Evolutionary conservation across 1,140 invertebrate species (phyloP), one percentile per base, ranked within the genome.

Genomic region (Oedothorax gibbosus): DNA sequence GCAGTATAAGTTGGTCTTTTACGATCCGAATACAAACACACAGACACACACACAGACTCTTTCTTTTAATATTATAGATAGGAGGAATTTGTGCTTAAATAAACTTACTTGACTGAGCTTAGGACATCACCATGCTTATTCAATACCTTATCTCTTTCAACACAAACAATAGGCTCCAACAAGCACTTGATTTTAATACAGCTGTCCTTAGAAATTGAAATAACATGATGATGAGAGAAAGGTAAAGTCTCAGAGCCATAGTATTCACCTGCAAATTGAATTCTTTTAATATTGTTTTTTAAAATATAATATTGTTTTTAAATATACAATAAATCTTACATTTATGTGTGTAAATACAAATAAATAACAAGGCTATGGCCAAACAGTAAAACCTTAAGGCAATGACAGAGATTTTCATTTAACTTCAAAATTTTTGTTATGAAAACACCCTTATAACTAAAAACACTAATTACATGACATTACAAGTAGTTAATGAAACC

Each of bases 201-300:
- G 2, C 9, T 21, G 21, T 85, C 83, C 62, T 71, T 85, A 35
- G 83, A 85, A 69, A 71, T 51, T 20, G 83, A 69, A 51, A 85
- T 78, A 8, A 78, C 54, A 69, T 85, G 83, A 69, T 77, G 75
- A 64, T 85, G 83, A 71, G 20, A 51, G 65, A 73, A 85, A n/a
- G 65, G 57, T 0, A 72, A 21, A 53, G 21, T 15, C 10, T 76
- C 35, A 12, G 15, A 50, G 0, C 71, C 71, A 76, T 84, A 83
- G 21, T 83, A 82, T 50, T 56, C 57, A 68, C 62, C 81, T 84
- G 53, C 35, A 50, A 81, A 68, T 18, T 35, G 35, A 60, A 60
- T 60, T 60, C 7, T 60, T 14, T 60, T 3, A 14, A 60, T n/a
- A 60, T 2, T n/a, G n/a, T 35, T 35, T 35, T 35, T 35, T 2